Evolutionary conservation across 2,888 invertebrate genomes (phyloP).

Genomic region (Ypsolopha scabrella): DNA sequence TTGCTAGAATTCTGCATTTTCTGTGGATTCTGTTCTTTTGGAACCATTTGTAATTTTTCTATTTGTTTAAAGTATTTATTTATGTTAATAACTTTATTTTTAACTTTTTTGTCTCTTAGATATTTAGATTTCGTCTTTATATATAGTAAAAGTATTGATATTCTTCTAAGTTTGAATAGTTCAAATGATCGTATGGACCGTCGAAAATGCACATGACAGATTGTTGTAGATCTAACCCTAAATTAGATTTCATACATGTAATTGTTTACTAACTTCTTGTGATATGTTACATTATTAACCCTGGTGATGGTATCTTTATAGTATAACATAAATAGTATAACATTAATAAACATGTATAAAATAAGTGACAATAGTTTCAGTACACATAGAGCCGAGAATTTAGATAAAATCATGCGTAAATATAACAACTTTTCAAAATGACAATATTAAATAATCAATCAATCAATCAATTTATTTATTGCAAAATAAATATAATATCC

Average conservation of each 20-base stretch:
- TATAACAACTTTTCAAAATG: neutral
- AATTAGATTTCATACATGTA: neutral
- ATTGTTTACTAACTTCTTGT: constrained; percentile 1
- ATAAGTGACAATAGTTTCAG: constrained; percentile 3
- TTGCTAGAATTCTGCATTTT: too few relatives aligned
- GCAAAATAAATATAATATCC: neutral
- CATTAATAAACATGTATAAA: neutral
- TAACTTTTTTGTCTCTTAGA: neutral
- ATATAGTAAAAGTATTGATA: too few relatives aligned
- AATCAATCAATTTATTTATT: too few relatives aligned
- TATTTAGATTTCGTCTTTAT: neutral
- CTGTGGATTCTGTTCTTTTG: too few relatives aligned
- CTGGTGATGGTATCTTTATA: constrained; percentile 43
- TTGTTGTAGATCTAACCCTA: neutral
- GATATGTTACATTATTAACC: constrained; percentile 34
- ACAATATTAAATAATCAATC: neutral
- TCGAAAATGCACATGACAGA: constrained; percentile 61
- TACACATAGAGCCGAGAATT: constrained; percentile 10
- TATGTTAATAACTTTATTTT: neutral
- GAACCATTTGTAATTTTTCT: too few relatives aligned
- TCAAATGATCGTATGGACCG: constrained; percentile 47
- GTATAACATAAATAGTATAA: constrained; percentile 8
- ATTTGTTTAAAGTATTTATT: too few relatives aligned
- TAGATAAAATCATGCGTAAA: neutral
- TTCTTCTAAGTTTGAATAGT: neutral